Evolutionary conservation across 2,888 invertebrate species (phyloP).

Genomic region (Limenitis camilla): DNA sequence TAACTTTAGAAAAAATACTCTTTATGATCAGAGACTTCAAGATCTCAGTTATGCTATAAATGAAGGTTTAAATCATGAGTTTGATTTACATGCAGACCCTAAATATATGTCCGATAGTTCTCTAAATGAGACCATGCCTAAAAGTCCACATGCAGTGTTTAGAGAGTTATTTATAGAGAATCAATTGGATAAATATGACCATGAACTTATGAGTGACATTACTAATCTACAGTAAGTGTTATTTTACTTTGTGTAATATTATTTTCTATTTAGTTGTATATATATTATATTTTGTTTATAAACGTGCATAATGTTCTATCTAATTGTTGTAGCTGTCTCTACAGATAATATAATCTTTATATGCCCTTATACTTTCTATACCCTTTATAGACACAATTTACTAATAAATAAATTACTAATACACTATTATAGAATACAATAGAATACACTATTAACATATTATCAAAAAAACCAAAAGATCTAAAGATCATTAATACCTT

Average conservation of each 20-base stretch:
- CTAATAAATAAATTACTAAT: neutral
- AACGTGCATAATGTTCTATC: too few species aligned
- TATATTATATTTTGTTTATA: too few species aligned
- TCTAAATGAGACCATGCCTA: conserved; percentile 32
- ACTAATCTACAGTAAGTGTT: conserved; percentile 60
- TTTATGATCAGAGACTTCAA: conserved; percentile 63
- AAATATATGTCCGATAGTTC: conserved; percentile 26
- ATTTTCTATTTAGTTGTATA: too few species aligned
- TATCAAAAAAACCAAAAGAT: too few species aligned
- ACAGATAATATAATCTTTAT: too few species aligned
- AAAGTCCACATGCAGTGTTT: conserved; percentile 64
- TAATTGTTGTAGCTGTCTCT: too few species aligned
- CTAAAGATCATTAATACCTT: too few species aligned
- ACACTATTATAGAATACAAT: too few species aligned
- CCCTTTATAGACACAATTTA: too few species aligned
- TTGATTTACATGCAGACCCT: conserved; percentile 34
- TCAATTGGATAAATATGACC: conserved; percentile 58
- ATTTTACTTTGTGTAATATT: neutral
- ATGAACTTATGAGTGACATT: conserved; percentile 57
- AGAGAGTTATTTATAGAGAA: conserved; percentile 60
- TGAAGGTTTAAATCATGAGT: conserved; percentile 63
- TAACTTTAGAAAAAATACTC: conserved; percentile 63
- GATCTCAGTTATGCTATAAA: conserved; percentile 65
- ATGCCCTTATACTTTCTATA: too few species aligned
- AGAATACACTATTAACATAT: too few species aligned